Evolutionary conservation across 1,140 invertebrate genomes (phyloP), one percentile per base, ranked within the genome.

Genomic region (Oncopeltus fasciatus): DNA sequence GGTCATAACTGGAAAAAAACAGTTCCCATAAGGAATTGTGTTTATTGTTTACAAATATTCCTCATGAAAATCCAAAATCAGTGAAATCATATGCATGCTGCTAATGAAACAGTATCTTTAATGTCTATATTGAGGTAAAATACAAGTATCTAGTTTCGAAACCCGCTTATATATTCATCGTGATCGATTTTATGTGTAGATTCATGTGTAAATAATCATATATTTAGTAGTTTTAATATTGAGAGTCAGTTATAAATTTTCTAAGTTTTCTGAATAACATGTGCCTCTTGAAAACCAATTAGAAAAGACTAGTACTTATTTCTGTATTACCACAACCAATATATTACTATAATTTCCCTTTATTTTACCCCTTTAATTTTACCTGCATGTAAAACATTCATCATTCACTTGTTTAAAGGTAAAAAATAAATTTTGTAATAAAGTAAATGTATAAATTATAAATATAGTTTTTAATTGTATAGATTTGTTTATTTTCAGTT

Each of bases 401-500:
- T 3, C n/a, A 49, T 49, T 49, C 47, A 49, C 18, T 24, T 53
- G 26, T 24, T 24, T 53, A 53, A n/a, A n/a, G n/a, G n/a, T 53
- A 24, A 24, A 53, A 53, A 24, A 24, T 53, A 24, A 53, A 53
- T 53, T 53, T 53, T 53, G 49, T 53, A 53, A 53, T 53, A 53
- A 53, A 53, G 49, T 53, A 24, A 53, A 24, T 53, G 49, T 53
- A 53, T 53, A 53, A 53, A 53, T 53, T 53, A 53, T 53, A 53
- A 53, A 53, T 53, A 53, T 53, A 53, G 49, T 53, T 53, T 53
- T 53, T 53, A 53, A 53, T 53, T 53, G 18, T 53, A 53, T 53
- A 53, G 49, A 53, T 24, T 53, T 53, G 20, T 53, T 24, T 53
- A 24, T 53, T 53, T 18, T 27, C 31, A 38, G 31, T 38, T 38